Conservation (phyloP, 2,113 vertebrate species). For the Calonectris borealis region DNA sequence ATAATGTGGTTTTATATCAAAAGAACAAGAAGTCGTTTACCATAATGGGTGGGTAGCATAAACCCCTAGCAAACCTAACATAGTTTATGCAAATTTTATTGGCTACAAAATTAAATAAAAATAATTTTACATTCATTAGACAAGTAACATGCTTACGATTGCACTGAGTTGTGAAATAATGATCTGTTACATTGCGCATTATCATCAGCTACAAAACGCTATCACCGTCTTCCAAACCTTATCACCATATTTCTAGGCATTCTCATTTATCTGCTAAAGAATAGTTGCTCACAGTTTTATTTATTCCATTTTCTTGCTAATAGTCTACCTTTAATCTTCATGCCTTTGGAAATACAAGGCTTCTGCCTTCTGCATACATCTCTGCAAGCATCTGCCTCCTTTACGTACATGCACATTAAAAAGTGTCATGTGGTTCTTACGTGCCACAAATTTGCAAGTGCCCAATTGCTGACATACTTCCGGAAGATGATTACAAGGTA, state of each 20-base stretch:
- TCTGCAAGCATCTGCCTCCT: not conserved
- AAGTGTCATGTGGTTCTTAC: not conserved
- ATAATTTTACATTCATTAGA: conserved; percentile 1
- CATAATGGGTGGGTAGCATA: not conserved
- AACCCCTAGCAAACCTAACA: not conserved
- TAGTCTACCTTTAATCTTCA: not conserved
- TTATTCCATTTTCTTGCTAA: not conserved
- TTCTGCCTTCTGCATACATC: not conserved
- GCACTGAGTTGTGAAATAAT: not conserved
- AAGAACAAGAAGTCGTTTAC: not conserved
- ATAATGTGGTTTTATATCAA: not conserved
- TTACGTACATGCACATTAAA: fast-evolving
- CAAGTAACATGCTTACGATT: not conserved
- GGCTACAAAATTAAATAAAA: not conserved
- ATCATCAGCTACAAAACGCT: not conserved
- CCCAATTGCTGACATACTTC: not conserved
- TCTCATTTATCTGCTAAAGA: not conserved
- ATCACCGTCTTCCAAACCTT: not conserved
- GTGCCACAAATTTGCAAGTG: not conserved
- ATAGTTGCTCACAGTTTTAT: not conserved
- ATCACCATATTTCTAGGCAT: not conserved
- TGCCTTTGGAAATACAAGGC: not conserved
- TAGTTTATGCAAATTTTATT: not conserved
- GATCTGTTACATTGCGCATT: not conserved
- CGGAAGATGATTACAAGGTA: not conserved